phyloP scores from a whole-genome alignment of 2,888 invertebrate genomes.

The Meiosimyza decipiens region DNA sequence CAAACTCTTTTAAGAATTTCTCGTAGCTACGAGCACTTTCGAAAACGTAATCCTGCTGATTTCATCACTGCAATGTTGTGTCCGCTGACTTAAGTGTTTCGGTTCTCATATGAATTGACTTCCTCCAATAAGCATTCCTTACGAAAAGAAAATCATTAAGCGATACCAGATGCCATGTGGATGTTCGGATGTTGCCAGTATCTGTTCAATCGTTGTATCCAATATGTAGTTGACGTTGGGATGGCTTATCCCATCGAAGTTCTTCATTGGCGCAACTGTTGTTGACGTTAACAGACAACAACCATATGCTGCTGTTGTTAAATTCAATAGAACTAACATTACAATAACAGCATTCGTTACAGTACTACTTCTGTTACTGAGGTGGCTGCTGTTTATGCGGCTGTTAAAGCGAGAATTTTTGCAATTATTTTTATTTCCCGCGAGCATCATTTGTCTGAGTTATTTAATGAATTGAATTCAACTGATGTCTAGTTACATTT shows the following conservation, averaged over 20 bases:
- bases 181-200: neutral
- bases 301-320: neutral
- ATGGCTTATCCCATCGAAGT: neutral
- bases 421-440: no score
- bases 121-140: neutral
- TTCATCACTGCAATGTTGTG: no score
- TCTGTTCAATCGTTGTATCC: neutral
- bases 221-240: neutral
- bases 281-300: neutral
- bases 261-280: neutral
- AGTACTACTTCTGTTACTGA: neutral
- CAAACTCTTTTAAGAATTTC: no score
- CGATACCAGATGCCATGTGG: slow-evolving; percentile 13
- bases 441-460: no score
- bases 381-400: neutral
- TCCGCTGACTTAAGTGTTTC: neutral
- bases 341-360: neutral
- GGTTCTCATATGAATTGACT: no score
- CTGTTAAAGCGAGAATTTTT: no score
- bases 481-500: no score
- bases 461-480: no score
- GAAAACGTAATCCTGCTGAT: no score
- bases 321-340: neutral
- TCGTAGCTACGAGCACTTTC: no score
- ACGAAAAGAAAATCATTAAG: neutral